These are phyloP conservation scores for Cyanistes caeruleus DNA, from an alignment of 2,113 vertebrate genomes.

Conservation along the genomic window DNA sequence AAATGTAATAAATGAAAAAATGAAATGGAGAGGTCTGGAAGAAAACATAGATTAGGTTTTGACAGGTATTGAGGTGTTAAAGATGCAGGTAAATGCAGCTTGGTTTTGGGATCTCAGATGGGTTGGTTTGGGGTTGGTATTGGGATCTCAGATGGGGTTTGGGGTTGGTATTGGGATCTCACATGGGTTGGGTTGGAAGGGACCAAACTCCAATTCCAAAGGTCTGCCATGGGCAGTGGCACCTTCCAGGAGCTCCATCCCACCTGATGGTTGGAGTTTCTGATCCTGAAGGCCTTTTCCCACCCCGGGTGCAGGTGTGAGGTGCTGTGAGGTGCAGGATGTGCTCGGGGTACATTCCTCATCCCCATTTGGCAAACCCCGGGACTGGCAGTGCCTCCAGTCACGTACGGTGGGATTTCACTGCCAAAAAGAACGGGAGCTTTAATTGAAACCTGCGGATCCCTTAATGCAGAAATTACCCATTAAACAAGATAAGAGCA, in stretches of 20 bases:
- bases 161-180: background rate
- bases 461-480: conserved; percentile 66
- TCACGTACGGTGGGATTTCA: conserved; percentile 54
- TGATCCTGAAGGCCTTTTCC: background rate
- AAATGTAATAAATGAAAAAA: background rate
- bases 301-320: background rate
- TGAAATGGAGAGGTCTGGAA: background rate
- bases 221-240: background rate
- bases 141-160: background rate
- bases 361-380: background rate
- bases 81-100: background rate
- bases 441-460: conserved; percentile 3
- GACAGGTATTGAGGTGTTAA: background rate
- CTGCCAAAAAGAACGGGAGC: conserved; percentile 68
- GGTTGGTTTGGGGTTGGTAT: background rate
- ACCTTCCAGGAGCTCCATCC: background rate
- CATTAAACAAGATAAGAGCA: conserved; percentile 35
- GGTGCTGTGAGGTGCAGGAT: background rate
- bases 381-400: conserved; percentile 47
- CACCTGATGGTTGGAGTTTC: fast-evolving
- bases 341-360: conserved; percentile 23
- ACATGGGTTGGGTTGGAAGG: background rate
- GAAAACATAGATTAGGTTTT: background rate
- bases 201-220: background rate
- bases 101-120: background rate